These are phyloP conservation scores for Meandrusa payeni DNA, from an alignment of 2,888 invertebrate genomes.

Conservation along the genomic window DNA sequence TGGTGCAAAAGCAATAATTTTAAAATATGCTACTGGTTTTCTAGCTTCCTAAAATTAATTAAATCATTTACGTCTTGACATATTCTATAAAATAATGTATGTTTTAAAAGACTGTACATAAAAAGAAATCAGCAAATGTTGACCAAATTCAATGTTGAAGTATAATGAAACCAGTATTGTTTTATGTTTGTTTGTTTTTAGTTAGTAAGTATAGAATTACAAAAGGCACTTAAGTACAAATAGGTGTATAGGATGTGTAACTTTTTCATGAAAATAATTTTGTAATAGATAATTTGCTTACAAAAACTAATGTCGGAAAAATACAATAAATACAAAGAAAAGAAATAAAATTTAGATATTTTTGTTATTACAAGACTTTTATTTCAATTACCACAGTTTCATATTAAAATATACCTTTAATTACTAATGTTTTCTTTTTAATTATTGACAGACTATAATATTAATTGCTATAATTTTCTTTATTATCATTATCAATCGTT, in stretches of 20 bases:
- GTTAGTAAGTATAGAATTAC: constrained; percentile 25
- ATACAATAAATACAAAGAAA: constrained; percentile 30
- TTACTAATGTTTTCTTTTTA: no score
- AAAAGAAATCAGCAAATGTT: not conserved
- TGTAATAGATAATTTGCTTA: constrained; percentile 37
- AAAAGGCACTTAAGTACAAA: constrained; percentile 74
- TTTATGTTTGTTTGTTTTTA: constrained; percentile 12
- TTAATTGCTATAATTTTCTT: no score
- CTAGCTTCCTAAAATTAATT: no score
- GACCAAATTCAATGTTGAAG: not conserved
- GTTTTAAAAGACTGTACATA: no score
- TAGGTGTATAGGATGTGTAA: constrained; percentile 41
- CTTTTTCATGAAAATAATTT: constrained; percentile 36
- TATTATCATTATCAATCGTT: constrained; percentile 23
- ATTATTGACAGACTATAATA: no score
- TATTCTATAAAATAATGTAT: no score
- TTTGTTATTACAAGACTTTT: constrained; percentile 60
- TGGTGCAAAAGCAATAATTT: no score
- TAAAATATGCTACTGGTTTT: no score
- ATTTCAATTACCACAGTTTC: constrained; percentile 36
- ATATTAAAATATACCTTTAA: constrained; percentile 16
- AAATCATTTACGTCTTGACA: no score
- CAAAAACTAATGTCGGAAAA: constrained; percentile 44
- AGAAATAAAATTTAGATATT: constrained; percentile 69
- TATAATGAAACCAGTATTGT: constrained; percentile 5